Percentiles rank a stretch among this genome's conserved stretches.
Evolutionary conservation across 2,113 vertebrate species (phyloP).

Genomic region (Phylloscopus trochiloides): DNA sequence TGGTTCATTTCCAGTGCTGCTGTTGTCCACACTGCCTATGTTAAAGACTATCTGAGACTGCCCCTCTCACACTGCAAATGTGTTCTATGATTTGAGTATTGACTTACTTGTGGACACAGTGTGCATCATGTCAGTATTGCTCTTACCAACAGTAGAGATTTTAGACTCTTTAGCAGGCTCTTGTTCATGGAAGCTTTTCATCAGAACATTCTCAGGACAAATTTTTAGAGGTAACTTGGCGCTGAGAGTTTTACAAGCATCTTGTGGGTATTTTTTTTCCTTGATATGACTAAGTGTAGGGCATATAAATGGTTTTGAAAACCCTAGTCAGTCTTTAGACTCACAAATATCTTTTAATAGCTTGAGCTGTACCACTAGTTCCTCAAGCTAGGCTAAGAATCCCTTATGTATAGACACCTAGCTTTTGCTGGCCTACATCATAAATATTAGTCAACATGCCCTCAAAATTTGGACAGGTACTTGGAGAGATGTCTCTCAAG

Average conservation of each 20-base stretch:
- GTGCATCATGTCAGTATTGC: rapidly evolving
- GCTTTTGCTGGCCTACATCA: neutral
- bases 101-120: neutral
- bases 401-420: neutral
- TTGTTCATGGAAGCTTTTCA: neutral
- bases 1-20: neutral
- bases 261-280: neutral
- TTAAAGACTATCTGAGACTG: neutral
- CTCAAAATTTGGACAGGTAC: neutral
- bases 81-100: neutral
- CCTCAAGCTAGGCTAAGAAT: neutral
- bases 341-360: neutral
- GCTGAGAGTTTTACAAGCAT: neutral
- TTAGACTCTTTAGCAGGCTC: neutral
- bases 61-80: neutral
- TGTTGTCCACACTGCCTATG: neutral
- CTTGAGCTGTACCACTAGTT: neutral
- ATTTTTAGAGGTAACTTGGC: neutral
- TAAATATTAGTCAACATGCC: neutral
- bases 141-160: neutral
- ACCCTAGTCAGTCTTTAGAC: neutral
- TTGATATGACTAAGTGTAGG: neutral
- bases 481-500: neutral
- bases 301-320: neutral
- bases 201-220: neutral